Evolutionary conservation across 2,113 vertebrate species (phyloP).

Genomic region (Gnathonemus echidnorhynchus): DNA sequence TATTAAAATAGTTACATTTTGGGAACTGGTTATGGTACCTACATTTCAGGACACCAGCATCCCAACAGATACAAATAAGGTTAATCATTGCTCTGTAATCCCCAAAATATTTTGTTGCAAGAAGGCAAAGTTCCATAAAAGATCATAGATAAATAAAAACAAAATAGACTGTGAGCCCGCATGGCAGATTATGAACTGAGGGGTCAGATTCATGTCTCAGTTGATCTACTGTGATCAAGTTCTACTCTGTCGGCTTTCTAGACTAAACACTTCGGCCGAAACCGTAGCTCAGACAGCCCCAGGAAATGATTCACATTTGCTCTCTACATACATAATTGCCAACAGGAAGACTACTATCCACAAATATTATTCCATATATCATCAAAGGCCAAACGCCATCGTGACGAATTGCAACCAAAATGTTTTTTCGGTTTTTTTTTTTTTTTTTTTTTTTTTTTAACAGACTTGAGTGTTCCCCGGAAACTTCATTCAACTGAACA

Average conservation of each 20-base stretch:
- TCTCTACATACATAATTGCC: conserved; percentile 44
- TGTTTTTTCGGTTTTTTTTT: background rate
- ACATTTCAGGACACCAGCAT: background rate
- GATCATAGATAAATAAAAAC: background rate
- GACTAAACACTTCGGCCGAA: conserved; percentile 53
- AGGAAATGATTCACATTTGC: conserved; percentile 53
- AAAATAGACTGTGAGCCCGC: background rate
- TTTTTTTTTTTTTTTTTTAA: conserved; percentile 24
- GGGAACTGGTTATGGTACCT: background rate
- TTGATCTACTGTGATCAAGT: conserved; percentile 44
- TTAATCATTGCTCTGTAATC: background rate
- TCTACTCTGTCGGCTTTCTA: conserved; percentile 44
- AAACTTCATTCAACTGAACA: background rate
- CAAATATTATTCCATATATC: conserved; percentile 23
- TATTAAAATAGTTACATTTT: background rate
- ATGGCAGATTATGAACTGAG: background rate
- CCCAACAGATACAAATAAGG: background rate
- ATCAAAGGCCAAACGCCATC: conserved; percentile 32
- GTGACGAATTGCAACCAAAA: conserved; percentile 34
- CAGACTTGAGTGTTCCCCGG: conserved; percentile 27
- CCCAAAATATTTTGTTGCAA: background rate
- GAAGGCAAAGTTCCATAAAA: background rate
- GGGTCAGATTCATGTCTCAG: background rate
- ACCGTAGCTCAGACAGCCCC: conserved; percentile 45
- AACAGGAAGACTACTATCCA: conserved; percentile 39